These are phyloP conservation scores for Mythimna albipuncta DNA, from an alignment of 2,888 invertebrate species.

Conservation along the genomic window DNA sequence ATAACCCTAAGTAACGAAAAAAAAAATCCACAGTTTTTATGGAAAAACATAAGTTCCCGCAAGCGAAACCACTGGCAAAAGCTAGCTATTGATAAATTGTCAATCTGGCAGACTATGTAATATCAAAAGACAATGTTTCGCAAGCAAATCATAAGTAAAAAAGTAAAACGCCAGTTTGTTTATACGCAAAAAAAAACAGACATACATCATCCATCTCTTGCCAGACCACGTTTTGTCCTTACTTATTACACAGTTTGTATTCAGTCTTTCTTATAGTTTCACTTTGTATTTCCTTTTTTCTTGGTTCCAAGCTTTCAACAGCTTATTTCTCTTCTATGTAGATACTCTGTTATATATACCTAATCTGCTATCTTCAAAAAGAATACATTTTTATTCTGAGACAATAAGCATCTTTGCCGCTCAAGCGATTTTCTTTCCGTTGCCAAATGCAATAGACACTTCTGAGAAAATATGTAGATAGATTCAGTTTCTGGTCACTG, in stretches of 20 bases:
- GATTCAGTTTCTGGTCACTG: conserved; percentile 41
- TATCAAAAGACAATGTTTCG: not conserved
- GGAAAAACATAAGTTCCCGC: no score
- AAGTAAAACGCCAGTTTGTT: not conserved
- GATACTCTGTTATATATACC: conserved; percentile 21
- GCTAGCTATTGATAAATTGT: not conserved
- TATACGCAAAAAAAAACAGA: conserved; percentile 5
- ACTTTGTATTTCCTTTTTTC: not conserved
- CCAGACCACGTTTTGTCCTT: conserved; percentile 32
- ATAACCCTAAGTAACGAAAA: no score
- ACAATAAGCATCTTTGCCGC: conserved; percentile 31
- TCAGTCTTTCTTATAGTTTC: not conserved
- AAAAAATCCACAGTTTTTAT: no score
- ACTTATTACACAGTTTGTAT: not conserved
- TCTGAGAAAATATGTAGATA: conserved; percentile 41
- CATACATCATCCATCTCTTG: conserved; percentile 21
- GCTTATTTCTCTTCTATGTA: conserved; percentile 26
- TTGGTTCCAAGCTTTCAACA: not conserved
- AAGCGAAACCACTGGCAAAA: no score
- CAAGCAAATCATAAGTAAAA: not conserved
- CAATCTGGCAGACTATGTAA: not conserved
- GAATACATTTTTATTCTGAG: conserved; percentile 37
- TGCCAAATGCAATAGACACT: conserved; percentile 53
- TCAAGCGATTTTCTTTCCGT: conserved; percentile 33
- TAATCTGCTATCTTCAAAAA: conserved; percentile 34